Conservation (phyloP, 2,113 vertebrate genomes). For the Muntiacus reevesi region DNA sequence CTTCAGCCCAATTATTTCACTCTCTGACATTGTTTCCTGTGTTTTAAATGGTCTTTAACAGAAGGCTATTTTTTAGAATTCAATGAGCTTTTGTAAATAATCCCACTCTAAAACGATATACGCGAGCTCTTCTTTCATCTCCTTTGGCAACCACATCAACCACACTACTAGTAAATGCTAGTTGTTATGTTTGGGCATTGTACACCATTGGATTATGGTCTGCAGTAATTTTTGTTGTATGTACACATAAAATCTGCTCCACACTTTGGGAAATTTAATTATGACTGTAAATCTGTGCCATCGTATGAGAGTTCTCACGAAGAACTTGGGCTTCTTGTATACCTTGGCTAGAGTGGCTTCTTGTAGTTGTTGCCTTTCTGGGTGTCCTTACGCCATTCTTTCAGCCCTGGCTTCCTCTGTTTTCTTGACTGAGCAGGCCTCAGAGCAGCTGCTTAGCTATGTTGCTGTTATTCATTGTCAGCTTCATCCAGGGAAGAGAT, state of each 20-base stretch:
- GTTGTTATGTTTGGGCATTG: not conserved
- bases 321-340: not conserved
- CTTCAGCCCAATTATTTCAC: not conserved
- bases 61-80: not conserved
- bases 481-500: not conserved
- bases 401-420: not conserved
- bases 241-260: not conserved
- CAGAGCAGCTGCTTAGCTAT: not conserved
- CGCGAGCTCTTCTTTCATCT: not conserved
- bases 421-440: not conserved
- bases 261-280: not conserved
- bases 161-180: not conserved
- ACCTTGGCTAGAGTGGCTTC: not conserved
- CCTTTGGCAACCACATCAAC: not conserved
- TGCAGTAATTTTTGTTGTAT: not conserved
- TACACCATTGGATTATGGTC: not conserved
- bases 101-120: not conserved
- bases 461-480: not conserved
- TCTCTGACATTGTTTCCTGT: not conserved
- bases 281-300: not conserved
- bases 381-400: not conserved
- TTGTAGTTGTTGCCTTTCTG: not conserved
- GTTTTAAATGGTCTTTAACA: not conserved
- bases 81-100: not conserved
- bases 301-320: not conserved